phyloP scores from a whole-genome alignment of 2,888 invertebrate species.

The Caenorhabditis sp. region DNA sequence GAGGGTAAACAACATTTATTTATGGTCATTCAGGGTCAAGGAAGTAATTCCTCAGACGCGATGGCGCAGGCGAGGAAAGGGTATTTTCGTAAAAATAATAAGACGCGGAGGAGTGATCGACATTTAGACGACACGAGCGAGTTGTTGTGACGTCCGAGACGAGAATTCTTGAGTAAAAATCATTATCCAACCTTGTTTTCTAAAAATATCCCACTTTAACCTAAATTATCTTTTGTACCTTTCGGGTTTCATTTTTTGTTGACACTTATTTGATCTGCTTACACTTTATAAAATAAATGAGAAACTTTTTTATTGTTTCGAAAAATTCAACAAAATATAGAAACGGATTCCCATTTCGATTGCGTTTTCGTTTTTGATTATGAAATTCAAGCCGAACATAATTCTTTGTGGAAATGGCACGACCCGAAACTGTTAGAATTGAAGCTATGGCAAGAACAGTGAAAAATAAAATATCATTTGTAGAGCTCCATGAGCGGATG shows the following conservation, averaged over 20 bases:
- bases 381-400: constrained; percentile 17
- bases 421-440: constrained; percentile 7
- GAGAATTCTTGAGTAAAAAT: constrained; percentile 20
- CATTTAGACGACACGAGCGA: constrained; percentile 38
- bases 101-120: constrained; percentile 50
- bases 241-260: constrained; percentile 16
- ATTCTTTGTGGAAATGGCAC: not conserved
- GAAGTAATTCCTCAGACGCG: constrained; percentile 48
- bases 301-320: constrained; percentile 8
- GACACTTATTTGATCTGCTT: constrained; percentile 22
- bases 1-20: constrained; percentile 49
- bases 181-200: no score
- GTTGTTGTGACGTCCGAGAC: constrained; percentile 16
- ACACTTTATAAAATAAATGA: not conserved
- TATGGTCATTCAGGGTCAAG: constrained; percentile 57
- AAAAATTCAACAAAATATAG: constrained; percentile 11
- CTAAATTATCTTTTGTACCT: not conserved
- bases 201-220: no score
- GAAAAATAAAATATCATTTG: constrained; percentile 25
- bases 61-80: constrained; percentile 39
- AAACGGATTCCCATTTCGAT: not conserved
- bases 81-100: constrained; percentile 58
- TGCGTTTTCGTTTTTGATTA: constrained; percentile 14
- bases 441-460: not conserved
- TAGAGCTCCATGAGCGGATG: constrained; percentile 57